Evolutionary conservation across 2,113 vertebrate genomes (phyloP), one percentile per base, ranked within the genome.

Genomic region (Anolis sagrei): DNA sequence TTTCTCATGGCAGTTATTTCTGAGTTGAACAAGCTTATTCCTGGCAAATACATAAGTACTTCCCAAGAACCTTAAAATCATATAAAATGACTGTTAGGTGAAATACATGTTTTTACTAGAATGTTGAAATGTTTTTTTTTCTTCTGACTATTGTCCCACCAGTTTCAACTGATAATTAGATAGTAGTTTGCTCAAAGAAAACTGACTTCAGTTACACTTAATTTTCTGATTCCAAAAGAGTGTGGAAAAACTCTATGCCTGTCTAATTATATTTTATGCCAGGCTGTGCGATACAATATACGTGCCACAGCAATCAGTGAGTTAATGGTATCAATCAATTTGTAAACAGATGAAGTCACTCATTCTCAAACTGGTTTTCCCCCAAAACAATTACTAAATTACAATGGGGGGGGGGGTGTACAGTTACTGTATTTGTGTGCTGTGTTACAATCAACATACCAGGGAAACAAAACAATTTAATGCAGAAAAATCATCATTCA

Each of bases 391-490:
- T 99, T 99, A 98, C 96, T 97, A 99, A 99, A 99, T 99, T 98
- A 98, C 98, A 98, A 98, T 97, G 97, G 97, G 97, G 96, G 68
- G 76, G 64, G 39, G 51, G 68, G 98, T 97, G 97, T 98, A 97
- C 97, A 95, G 97, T 97, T 97, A 97, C 97, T 97, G 97, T 99
- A 98, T 99, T 99, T 99, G 98, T 99, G 98, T 96, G 96, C 97
- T 96, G 96, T 97, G 97, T 96, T 97, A 96, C 98, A 99, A 98
- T 99, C 98, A 99, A 99, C 98, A 98, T 98, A 98, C 98, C 97
- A 97, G 97, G 97, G 97, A 99, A 99, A 99, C 98, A 99, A 99
- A 99, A 99, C 98, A 99, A 98, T 99, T 99, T 98, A 98, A 99
- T 98, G 98, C 97, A 98, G 97, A 98, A 98, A 98, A 98, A 99